Percentiles rank a stretch among this genome's conserved stretches.
phyloP scores from a whole-genome alignment of 2,797 vertebrate species.

The Argyrosomus regius region DNA sequence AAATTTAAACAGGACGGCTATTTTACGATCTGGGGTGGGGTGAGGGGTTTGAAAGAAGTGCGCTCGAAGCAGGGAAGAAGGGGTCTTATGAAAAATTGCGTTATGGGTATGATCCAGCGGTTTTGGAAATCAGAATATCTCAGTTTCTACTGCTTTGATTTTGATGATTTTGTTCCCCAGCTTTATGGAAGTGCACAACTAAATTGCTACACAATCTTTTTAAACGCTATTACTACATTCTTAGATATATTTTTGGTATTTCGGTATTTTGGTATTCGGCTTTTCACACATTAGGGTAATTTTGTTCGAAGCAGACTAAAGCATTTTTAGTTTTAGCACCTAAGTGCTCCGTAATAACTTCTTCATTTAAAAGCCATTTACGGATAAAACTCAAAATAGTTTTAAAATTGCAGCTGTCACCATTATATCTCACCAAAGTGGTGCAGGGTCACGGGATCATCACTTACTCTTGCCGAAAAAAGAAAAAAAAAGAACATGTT shows the following conservation, averaged over 20 bases:
- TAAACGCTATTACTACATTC: neutral
- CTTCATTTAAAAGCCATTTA: slow-evolving; percentile 13
- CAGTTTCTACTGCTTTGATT: neutral
- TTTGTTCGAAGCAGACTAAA: slow-evolving; percentile 2
- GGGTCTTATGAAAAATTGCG: neutral
- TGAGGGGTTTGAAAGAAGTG: neutral
- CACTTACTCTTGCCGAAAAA: too few relatives aligned
- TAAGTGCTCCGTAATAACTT: slow-evolving; percentile 33
- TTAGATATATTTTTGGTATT: slow-evolving; percentile 8
- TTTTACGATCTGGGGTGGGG: neutral
- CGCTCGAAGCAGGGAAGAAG: too few relatives aligned
- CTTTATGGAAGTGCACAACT: neutral
- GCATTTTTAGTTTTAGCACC: slow-evolving; percentile 6
- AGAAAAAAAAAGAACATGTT: too few relatives aligned
- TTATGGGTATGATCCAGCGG: neutral
- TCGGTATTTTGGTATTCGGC: neutral
- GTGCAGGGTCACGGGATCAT: too few relatives aligned
- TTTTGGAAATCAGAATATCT: neutral
- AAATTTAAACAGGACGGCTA: neutral
- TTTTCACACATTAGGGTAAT: slow-evolving; percentile 11
- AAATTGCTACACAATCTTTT: too few relatives aligned
- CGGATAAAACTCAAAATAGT: slow-evolving; percentile 5
- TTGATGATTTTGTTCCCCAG: rapidly evolving
- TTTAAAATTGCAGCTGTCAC: slow-evolving; percentile 5
- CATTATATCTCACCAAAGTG: neutral